Evolutionary conservation across 2,797 vertebrate species (phyloP).

Genomic region (Onychomys torridus): DNA sequence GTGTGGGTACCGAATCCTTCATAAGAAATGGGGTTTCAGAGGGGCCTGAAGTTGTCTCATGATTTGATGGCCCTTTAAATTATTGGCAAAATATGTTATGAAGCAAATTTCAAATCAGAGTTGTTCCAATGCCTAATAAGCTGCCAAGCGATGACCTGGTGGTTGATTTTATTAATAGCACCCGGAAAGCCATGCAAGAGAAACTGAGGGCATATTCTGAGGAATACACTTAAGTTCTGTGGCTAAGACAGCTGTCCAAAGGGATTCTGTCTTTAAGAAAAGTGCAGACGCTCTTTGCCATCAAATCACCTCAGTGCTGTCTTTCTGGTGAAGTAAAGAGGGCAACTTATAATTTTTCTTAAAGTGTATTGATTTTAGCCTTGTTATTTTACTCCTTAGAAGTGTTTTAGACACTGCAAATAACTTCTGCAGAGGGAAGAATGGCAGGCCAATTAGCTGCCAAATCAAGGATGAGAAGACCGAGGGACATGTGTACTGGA

Average conservation of each 20-base stretch:
- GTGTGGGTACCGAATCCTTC: not conserved
- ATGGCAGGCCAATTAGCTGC: slow-evolving; percentile 57
- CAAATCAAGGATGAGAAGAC: not conserved
- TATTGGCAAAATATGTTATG: slow-evolving; percentile 25
- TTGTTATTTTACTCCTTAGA: slow-evolving; percentile 72
- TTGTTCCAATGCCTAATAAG: slow-evolving; percentile 16
- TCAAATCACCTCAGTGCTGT: not conserved
- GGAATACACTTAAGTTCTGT: not conserved
- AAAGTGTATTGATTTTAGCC: slow-evolving; percentile 44
- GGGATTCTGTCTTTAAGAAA: slow-evolving; percentile 31
- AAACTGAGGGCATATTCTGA: not conserved
- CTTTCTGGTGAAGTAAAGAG: slow-evolving; percentile 33
- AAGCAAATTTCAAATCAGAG: slow-evolving; percentile 57
- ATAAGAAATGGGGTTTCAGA: slow-evolving; percentile 38
- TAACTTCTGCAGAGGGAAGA: slow-evolving; percentile 62
- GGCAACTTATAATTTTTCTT: slow-evolving; percentile 58
- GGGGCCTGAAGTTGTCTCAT: not conserved
- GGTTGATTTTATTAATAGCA: slow-evolving; percentile 23
- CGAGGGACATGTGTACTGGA: not conserved
- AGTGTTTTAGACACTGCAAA: slow-evolving; percentile 44
- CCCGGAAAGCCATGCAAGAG: not conserved
- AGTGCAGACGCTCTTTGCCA: not conserved
- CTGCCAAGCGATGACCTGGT: not conserved
- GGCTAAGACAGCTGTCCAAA: not conserved
- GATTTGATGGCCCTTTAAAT: not conserved